Conservation (phyloP, 2,113 vertebrate genomes). For the Nyctereutes procyonoides region DNA sequence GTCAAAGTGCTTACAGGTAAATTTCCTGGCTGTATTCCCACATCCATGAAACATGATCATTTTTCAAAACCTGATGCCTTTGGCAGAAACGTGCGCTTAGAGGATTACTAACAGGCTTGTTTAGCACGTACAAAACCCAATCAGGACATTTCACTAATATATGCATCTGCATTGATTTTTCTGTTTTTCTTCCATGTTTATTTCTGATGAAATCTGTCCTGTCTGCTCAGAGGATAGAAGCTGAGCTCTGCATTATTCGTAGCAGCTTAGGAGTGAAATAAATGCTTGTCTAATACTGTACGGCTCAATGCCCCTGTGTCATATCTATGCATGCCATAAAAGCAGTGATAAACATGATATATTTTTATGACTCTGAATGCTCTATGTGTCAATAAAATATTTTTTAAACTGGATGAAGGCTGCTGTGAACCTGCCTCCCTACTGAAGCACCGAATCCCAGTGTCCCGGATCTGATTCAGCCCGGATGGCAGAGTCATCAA, state of each 20-base stretch:
- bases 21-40: constrained; percentile 67
- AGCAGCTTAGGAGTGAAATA: constrained; percentile 72
- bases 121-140: neutral
- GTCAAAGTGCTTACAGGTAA: constrained; percentile 66
- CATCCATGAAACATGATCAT: constrained; percentile 36
- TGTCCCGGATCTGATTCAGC: constrained; percentile 15
- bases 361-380: constrained; percentile 82
- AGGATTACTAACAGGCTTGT: constrained; percentile 38
- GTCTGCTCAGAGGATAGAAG: constrained; percentile 20
- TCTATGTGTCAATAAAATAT: constrained; percentile 76
- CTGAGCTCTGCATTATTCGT: constrained; percentile 75
- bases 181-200: constrained; percentile 60
- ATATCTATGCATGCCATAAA: constrained; percentile 78
- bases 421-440: constrained; percentile 49
- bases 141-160: constrained; percentile 55
- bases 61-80: constrained; percentile 61
- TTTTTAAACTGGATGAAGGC: constrained; percentile 74
- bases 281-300: constrained; percentile 71
- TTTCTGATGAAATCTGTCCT: constrained; percentile 68
- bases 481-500: constrained; percentile 50
- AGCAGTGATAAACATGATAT: constrained; percentile 82
- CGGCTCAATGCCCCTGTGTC: constrained; percentile 66
- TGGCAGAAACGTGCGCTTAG: neutral
- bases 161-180: constrained; percentile 71
- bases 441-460: neutral